These are phyloP conservation scores for Orthosia incerta DNA, from an alignment of 2,888 invertebrate species.

Conservation along the genomic window DNA sequence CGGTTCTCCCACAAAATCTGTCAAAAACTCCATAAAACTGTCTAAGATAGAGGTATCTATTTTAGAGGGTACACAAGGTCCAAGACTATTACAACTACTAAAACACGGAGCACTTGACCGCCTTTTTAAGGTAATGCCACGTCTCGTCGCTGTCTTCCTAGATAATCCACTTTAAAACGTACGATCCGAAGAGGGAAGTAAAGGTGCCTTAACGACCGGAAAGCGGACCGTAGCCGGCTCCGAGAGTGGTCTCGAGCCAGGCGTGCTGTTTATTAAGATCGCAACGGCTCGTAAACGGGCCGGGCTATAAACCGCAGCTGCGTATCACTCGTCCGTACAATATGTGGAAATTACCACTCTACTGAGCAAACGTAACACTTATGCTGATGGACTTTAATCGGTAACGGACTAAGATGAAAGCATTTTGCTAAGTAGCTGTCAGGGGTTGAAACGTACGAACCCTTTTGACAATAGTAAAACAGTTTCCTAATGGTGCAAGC, in stretches of 20 bases:
- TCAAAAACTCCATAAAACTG: neutral
- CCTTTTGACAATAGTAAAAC: neutral
- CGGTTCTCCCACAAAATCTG: neutral
- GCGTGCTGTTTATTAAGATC: slow-evolving; percentile 76
- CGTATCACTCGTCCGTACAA: slow-evolving; percentile 65
- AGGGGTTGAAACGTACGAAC: neutral
- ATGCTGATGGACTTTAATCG: slow-evolving; percentile 38
- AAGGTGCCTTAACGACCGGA: slow-evolving; percentile 50
- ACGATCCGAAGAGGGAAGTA: slow-evolving; percentile 31
- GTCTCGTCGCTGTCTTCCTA: slow-evolving; percentile 16
- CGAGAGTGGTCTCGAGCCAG: slow-evolving; percentile 56
- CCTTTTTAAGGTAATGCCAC: slow-evolving; percentile 10
- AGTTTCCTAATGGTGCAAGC: too few species aligned
- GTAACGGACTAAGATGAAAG: slow-evolving; percentile 7
- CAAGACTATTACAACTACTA: neutral
- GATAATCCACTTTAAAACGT: slow-evolving; percentile 53
- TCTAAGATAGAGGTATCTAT: too few species aligned
- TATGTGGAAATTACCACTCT: slow-evolving; percentile 63
- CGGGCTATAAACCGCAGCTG: slow-evolving; percentile 77
- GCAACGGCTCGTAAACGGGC: slow-evolving; percentile 73
- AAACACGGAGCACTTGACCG: slow-evolving; percentile 5
- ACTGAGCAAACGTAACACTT: slow-evolving; percentile 43
- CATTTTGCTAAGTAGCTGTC: neutral
- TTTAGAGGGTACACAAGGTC: too few species aligned
- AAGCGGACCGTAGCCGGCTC: slow-evolving; percentile 20